Conservation (phyloP, 2,113 vertebrate species). For the Girardinichthys multiradiatus region DNA sequence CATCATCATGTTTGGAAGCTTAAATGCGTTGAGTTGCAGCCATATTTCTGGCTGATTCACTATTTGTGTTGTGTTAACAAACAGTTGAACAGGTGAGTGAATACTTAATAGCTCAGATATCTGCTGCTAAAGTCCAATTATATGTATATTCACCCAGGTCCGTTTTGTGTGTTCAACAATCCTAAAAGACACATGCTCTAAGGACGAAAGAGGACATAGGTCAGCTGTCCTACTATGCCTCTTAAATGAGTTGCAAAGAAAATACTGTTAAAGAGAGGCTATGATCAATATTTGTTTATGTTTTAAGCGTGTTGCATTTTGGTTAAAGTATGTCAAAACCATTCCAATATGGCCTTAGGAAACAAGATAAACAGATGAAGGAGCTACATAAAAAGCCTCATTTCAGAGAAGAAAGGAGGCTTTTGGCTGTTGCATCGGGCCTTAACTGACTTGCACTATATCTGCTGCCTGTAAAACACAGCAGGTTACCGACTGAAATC, state of each 20-base stretch:
- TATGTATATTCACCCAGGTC: too few species aligned
- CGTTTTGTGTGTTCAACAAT: background rate
- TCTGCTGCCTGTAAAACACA: background rate
- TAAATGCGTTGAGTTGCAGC: background rate
- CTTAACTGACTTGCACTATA: conserved; percentile 35
- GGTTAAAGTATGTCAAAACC: background rate
- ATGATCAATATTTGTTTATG: too few species aligned
- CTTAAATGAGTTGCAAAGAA: background rate
- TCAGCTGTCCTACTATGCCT: background rate
- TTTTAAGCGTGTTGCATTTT: background rate
- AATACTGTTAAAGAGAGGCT: too few species aligned
- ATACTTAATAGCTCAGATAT: background rate
- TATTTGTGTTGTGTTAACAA: background rate
- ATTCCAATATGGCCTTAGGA: background rate
- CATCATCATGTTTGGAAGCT: background rate
- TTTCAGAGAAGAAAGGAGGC: background rate
- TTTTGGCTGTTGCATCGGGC: conserved; percentile 16
- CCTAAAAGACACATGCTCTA: background rate
- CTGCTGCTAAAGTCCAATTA: background rate
- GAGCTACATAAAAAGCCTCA: conserved; percentile 1
- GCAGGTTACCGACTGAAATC: conserved; percentile 7
- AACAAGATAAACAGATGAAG: background rate
- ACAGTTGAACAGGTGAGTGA: background rate
- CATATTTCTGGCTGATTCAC: background rate
- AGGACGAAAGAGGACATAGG: background rate